A percentile compares a stretch with the other conserved stretches of the same genome.
These are phyloP conservation scores for Pseudorhombus dupliciocellatus DNA, from an alignment of 2,113 vertebrate species.

Conservation along the genomic window DNA sequence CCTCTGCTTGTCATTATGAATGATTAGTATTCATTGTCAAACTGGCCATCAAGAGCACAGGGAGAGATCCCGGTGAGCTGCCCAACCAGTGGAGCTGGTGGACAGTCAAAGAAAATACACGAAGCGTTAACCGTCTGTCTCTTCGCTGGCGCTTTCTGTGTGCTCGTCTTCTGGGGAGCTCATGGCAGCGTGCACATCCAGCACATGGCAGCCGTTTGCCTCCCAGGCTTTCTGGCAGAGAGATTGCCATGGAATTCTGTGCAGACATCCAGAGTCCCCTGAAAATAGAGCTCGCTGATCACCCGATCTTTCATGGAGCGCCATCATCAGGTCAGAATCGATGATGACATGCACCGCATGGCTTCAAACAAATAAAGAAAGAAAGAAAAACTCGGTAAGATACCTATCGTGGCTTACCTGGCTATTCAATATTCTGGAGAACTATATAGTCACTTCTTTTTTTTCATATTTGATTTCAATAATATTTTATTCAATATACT, in stretches of 20 bases:
- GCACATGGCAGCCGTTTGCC: background rate
- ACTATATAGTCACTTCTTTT: background rate
- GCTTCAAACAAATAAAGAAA: too few relatives aligned
- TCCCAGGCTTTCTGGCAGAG: background rate
- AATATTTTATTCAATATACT: slow-evolving; percentile 16
- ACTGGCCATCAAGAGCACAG: background rate
- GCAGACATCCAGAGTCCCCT: background rate
- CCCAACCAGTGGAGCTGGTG: too few relatives aligned
- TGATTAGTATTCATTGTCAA: background rate
- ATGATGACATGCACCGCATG: background rate
- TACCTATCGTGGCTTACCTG: too few relatives aligned
- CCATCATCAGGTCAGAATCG: too few relatives aligned
- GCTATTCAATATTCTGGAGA: too few relatives aligned
- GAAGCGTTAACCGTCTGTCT: background rate
- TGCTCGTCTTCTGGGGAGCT: background rate
- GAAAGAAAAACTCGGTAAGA: too few relatives aligned
- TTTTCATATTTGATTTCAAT: too few relatives aligned
- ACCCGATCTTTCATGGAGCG: background rate
- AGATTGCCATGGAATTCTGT: background rate
- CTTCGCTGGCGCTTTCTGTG: background rate
- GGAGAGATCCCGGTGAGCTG: background rate
- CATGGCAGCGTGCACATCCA: background rate
- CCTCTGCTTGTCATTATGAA: background rate
- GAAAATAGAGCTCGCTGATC: background rate
- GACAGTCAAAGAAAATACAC: background rate